These are phyloP conservation scores for Hydractinia symbiolongicarpus DNA, from an alignment of 30 jellyfish, hydroid and myxozoan species.

Conservation along the genomic window DNA sequence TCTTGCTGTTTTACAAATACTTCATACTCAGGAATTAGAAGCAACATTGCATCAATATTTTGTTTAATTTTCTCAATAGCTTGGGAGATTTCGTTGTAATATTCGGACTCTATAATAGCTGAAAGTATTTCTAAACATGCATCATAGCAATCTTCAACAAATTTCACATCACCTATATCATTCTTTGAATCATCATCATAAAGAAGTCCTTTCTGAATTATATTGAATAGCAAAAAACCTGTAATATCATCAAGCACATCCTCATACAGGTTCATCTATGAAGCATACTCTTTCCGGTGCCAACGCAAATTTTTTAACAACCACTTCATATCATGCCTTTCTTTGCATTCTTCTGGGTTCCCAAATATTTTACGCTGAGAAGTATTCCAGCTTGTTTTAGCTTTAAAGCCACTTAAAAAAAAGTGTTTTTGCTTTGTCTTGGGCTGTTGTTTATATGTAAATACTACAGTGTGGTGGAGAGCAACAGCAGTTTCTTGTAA, in stretches of 20 bases:
- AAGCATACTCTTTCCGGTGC: conserved; percentile 25
- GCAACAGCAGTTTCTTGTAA: neutral
- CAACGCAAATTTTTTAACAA: conserved; percentile 17
- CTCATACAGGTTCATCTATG: conserved; percentile 22
- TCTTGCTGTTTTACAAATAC: neutral
- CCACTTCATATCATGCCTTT: conserved; percentile 25
- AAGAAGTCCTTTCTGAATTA: neutral
- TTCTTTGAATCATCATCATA: neutral
- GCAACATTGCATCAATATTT: neutral
- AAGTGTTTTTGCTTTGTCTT: neutral
- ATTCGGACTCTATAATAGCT: conserved; percentile 21
- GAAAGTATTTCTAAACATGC: conserved; percentile 26
- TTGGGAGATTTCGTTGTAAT: neutral
- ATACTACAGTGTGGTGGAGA: neutral
- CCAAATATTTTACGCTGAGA: conserved; percentile 5
- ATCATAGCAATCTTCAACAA: conserved; percentile 8
- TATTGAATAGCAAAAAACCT: conserved; percentile 19
- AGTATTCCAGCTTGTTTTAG: conserved; percentile 1
- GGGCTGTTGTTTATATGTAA: neutral
- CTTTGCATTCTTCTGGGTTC: neutral
- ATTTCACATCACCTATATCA: neutral
- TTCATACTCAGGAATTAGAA: neutral
- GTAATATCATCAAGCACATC: conserved; percentile 27
- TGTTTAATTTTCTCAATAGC: neutral
- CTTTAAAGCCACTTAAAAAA: neutral